A percentile compares a stretch with the other conserved stretches of the same genome.
Conservation (phyloP, 2,113 vertebrate species). For the Brachyhypopomus occidentalis region DNA sequence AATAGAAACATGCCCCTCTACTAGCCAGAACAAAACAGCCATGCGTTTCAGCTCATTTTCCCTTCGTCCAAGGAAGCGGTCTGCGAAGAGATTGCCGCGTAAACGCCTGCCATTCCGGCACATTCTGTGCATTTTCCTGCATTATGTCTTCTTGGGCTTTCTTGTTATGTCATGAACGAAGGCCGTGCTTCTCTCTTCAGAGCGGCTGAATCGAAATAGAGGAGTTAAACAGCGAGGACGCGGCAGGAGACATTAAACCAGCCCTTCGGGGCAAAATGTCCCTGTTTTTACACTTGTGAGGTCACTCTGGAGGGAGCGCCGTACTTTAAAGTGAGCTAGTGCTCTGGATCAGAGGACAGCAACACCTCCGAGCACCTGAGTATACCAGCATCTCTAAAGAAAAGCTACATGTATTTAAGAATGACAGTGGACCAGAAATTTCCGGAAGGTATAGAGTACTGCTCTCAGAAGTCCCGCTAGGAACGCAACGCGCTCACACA, state of each 20-base stretch:
- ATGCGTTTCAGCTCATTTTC: constrained; percentile 16
- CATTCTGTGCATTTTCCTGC: constrained; percentile 16
- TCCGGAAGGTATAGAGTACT: constrained; percentile 63
- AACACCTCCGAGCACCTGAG: too few species aligned
- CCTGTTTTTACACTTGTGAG: constrained; percentile 61
- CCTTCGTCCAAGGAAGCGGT: neutral
- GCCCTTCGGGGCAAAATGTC: constrained; percentile 52
- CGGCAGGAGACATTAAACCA: constrained; percentile 58
- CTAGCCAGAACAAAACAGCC: neutral
- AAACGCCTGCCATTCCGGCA: constrained; percentile 31
- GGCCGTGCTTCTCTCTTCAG: constrained; percentile 16
- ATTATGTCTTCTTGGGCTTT: constrained; percentile 18
- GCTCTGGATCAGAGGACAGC: constrained; percentile 57
- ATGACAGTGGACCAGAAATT: constrained; percentile 63
- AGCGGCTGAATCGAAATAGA: constrained; percentile 17
- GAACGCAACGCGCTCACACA: constrained; percentile 51
- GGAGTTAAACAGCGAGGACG: neutral
- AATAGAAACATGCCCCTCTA: constrained; percentile 7
- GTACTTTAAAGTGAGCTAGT: constrained; percentile 47
- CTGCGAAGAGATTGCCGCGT: constrained; percentile 19
- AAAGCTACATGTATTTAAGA: constrained; percentile 67
- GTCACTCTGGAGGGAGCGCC: constrained; percentile 46
- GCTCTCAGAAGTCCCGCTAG: constrained; percentile 64
- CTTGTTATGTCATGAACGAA: neutral
- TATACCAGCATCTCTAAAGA: constrained; percentile 57